Evolutionary conservation across 2,113 vertebrate genomes (phyloP).

Genomic region (Corydoras sp.): DNA sequence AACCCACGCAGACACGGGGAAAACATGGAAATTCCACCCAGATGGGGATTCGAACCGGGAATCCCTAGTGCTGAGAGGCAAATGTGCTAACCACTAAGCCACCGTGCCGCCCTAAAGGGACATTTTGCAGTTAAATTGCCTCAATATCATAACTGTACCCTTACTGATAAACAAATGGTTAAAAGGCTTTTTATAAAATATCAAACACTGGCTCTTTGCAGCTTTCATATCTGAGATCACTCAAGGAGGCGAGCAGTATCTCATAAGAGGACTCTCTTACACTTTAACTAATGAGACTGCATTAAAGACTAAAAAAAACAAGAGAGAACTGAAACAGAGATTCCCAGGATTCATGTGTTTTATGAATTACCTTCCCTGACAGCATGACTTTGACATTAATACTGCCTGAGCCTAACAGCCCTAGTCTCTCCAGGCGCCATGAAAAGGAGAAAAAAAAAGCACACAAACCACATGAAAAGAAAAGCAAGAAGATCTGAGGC

Average conservation of each 20-base stretch:
- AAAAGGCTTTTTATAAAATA: neutral
- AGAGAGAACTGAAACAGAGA: neutral
- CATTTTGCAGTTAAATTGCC: too few relatives aligned
- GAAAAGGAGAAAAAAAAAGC: neutral
- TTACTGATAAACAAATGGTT: neutral
- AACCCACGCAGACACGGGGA: too few relatives aligned
- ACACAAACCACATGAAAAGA: neutral
- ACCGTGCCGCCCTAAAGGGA: too few relatives aligned
- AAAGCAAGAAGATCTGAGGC: neutral
- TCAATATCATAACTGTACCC: neutral
- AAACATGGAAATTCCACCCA: too few relatives aligned
- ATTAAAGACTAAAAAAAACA: neutral
- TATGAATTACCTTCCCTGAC: slow-evolving; percentile 10
- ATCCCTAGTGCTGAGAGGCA: too few relatives aligned
- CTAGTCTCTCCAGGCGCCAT: neutral
- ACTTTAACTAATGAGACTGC: slow-evolving; percentile 11
- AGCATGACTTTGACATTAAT: slow-evolving; percentile 18
- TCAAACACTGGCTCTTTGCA: neutral
- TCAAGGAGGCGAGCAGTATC: neutral
- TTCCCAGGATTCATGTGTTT: neutral
- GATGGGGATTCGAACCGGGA: too few relatives aligned
- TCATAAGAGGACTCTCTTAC: neutral
- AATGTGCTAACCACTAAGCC: too few relatives aligned
- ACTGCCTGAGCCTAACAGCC: neutral
- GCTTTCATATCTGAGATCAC: neutral